Evolutionary conservation across 2,797 vertebrate genomes (phyloP).

Genomic region (Amblyopsis hoosieri): DNA sequence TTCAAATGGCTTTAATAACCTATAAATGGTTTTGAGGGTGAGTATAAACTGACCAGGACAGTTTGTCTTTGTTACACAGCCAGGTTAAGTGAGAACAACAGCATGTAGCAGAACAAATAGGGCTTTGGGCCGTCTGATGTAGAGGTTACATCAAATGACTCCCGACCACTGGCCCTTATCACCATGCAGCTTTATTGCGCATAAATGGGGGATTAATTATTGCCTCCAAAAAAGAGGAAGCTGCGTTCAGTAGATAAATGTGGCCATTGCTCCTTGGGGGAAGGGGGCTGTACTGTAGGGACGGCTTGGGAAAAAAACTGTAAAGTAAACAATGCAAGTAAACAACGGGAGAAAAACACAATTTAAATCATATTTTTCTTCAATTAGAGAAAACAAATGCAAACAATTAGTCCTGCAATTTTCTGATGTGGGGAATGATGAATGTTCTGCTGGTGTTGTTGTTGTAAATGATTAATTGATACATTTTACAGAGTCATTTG

Average conservation of each 20-base stretch:
- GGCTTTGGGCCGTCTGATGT: conserved; percentile 47
- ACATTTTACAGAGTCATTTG: conserved; percentile 50
- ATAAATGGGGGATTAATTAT: conserved; percentile 77
- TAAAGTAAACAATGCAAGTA: conserved; percentile 44
- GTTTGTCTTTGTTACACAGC: conserved; percentile 47
- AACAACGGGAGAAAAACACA: conserved; percentile 30
- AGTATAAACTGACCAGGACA: conserved; percentile 30
- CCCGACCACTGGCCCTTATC: conserved; percentile 63
- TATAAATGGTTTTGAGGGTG: conserved; percentile 37
- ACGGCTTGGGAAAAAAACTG: conserved; percentile 1
- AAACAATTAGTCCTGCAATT: conserved; percentile 46
- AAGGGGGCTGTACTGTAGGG: not conserved
- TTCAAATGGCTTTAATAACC: conserved; percentile 42
- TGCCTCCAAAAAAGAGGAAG: conserved; percentile 54
- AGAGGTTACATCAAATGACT: conserved; percentile 60
- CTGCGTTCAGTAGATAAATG: conserved; percentile 77
- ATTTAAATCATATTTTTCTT: conserved; percentile 39
- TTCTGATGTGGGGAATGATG: conserved; percentile 39
- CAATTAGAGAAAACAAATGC: conserved; percentile 54
- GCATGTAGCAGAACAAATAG: conserved; percentile 51
- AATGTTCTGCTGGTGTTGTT: conserved; percentile 38
- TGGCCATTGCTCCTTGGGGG: conserved; percentile 43
- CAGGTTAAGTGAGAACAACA: conserved; percentile 42
- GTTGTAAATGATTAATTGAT: conserved; percentile 55
- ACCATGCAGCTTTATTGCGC: conserved; percentile 49